A percentile compares a stretch with the other conserved stretches of the same genome.
Conservation (phyloP, 1,140 invertebrate species). For the Coboldia fuscipes region DNA sequence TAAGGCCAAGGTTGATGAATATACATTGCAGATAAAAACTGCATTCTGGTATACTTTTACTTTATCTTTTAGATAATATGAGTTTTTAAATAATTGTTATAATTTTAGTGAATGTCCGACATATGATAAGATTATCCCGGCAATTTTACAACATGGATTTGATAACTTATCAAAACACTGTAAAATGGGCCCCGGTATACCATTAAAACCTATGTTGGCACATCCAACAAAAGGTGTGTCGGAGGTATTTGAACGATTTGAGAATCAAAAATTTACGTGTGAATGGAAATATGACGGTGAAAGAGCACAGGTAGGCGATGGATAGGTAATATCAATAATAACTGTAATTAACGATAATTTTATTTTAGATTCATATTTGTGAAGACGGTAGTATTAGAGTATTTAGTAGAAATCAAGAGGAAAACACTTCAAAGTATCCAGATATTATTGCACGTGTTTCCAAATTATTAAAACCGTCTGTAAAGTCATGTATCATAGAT, state of each 20-base stretch:
- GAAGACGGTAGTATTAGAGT: constrained; percentile 52
- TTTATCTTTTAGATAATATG: constrained; percentile 1
- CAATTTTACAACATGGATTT: constrained; percentile 63
- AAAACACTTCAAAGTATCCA: constrained; percentile 96
- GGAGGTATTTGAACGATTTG: constrained; percentile 83
- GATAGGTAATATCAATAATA: background rate
- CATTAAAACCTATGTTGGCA: constrained; percentile 95
- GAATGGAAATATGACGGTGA: constrained; percentile 99
- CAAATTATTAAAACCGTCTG: constrained; percentile 29
- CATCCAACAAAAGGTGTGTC: constrained; percentile 87
- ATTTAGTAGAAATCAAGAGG: constrained; percentile 94
- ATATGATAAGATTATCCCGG: constrained; percentile 71
- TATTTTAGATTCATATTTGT: constrained; percentile 46
- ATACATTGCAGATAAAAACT: constrained; percentile 67
- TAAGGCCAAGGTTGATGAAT: constrained; percentile 62
- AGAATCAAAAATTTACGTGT: constrained; percentile 83
- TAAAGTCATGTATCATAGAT: constrained; percentile 81
- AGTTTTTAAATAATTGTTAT: constrained; percentile 5
- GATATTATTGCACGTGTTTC: constrained; percentile 69
- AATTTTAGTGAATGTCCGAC: constrained; percentile 79
- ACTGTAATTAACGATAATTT: background rate
- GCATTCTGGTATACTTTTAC: constrained; percentile 90
- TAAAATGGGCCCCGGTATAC: constrained; percentile 78
- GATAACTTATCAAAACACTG: constrained; percentile 58
- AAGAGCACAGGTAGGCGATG: constrained; percentile 63